These are phyloP conservation scores for Chrysodeixis includens DNA, from an alignment of 2,888 invertebrate species.

Conservation along the genomic window DNA sequence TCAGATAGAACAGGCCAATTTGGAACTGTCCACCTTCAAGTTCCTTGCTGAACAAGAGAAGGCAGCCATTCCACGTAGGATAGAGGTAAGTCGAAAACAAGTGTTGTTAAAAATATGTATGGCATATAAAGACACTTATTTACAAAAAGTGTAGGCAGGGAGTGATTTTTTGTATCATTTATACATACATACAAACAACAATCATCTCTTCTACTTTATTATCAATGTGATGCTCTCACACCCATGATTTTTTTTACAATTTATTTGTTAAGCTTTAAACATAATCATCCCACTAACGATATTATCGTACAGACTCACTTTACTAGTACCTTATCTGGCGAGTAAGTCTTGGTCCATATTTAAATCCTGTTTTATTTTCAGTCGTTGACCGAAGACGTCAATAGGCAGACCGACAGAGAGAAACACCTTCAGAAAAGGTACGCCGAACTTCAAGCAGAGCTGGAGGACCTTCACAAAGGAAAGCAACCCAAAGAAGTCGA, in stretches of 20 bases:
- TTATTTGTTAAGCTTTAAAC: too few species aligned
- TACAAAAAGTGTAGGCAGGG: too few species aligned
- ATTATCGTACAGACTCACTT: too few species aligned
- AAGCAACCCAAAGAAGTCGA: conserved; percentile 65
- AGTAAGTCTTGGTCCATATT: background rate
- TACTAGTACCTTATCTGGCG: too few species aligned
- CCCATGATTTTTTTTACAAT: too few species aligned
- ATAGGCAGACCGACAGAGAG: conserved; percentile 97
- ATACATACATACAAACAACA: too few species aligned
- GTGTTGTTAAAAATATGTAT: too few species aligned
- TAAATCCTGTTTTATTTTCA: conserved; percentile 70
- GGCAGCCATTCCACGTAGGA: conserved; percentile 96
- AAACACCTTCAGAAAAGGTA: conserved; percentile 95
- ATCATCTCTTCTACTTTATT: too few species aligned
- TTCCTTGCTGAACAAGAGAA: conserved; percentile 97
- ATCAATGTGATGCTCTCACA: too few species aligned
- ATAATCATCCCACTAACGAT: too few species aligned
- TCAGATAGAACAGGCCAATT: conserved; percentile 96
- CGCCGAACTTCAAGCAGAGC: conserved; percentile 92
- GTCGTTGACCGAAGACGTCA: conserved; percentile 97
- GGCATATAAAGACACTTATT: too few species aligned
- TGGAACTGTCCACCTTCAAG: conserved; percentile 97
- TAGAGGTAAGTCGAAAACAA: conserved; percentile 90
- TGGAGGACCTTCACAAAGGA: conserved; percentile 83
- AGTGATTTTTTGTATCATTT: too few species aligned